phyloP scores from a whole-genome alignment of 2,113 vertebrate species.

The human region GRCh38 chr21:6085001-6085500 shows the following conservation, averaged over 20 bases:
- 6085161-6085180: too few relatives aligned
- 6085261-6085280: not conserved
- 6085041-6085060: accelerated
- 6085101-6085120: not conserved
- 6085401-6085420: accelerated
- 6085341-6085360: not conserved
- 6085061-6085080: not conserved
- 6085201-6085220: not conserved
- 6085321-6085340: not conserved
- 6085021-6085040: too few relatives aligned
- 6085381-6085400: not conserved
- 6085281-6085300: accelerated
- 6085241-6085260: accelerated
- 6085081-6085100: too few relatives aligned
- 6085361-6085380: accelerated
- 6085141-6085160: too few relatives aligned
- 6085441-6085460: not conserved
- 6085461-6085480: not conserved
- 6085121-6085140: not conserved
- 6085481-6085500: not conserved
- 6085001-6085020: not conserved
- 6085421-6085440: not conserved
- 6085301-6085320: accelerated
- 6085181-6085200: too few relatives aligned
- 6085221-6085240: not conserved